phyloP scores from a whole-genome alignment of 1,140 invertebrate genomes.

The Akabosia matsudoensis region DNA sequence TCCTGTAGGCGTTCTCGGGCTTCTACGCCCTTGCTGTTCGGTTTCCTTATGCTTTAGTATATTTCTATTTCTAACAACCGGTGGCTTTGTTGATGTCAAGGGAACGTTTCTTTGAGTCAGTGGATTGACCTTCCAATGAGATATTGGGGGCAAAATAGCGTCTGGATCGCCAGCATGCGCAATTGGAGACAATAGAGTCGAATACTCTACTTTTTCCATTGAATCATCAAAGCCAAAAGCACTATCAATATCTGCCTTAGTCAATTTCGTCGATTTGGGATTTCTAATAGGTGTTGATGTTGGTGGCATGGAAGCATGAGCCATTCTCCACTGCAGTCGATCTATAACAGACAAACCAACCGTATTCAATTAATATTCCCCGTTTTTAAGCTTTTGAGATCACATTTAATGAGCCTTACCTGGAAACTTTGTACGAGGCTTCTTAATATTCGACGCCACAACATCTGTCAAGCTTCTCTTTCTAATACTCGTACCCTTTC shows the following conservation, averaged over 20 bases:
- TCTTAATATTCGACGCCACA: background rate
- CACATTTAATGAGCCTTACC: too few species aligned
- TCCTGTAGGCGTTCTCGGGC: too few species aligned
- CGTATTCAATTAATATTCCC: too few species aligned
- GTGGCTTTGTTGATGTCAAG: too few species aligned
- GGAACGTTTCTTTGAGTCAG: background rate
- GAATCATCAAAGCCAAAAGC: slow-evolving; percentile 17
- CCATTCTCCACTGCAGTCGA: slow-evolving; percentile 17
- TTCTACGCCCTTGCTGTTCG: too few species aligned
- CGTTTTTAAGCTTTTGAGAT: too few species aligned
- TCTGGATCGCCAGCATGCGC: background rate
- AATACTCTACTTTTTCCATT: background rate
- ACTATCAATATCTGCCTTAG: slow-evolving; percentile 3
- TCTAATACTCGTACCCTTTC: background rate
- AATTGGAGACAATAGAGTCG: background rate
- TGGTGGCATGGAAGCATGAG: background rate
- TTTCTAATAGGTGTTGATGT: slow-evolving; percentile 2
- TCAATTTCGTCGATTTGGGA: background rate
- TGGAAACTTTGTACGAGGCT: background rate
- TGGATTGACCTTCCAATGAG: background rate
- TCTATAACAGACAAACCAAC: background rate
- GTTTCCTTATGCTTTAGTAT: too few species aligned
- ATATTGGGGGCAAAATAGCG: background rate
- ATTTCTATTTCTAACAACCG: too few species aligned
- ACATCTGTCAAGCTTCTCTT: background rate